Percentiles rank a stretch among this genome's conserved stretches.
Conservation (phyloP, 2,888 invertebrate genomes). For the Eristalinus aeneus region DNA sequence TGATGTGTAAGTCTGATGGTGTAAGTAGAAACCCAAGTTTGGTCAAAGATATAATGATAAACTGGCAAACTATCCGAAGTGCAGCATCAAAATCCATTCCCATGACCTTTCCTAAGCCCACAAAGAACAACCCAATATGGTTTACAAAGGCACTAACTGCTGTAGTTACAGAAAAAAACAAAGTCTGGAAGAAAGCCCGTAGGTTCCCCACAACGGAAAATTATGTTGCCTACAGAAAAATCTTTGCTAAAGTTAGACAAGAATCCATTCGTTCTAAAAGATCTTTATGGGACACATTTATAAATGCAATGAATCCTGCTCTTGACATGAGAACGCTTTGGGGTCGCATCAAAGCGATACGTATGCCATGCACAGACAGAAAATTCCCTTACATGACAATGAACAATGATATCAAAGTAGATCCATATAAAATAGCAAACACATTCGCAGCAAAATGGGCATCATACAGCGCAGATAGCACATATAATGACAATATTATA, state of each 20-base stretch:
- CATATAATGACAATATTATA: not conserved
- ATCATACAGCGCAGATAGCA: slow-evolving; percentile 10
- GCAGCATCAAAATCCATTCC: slow-evolving; percentile 18
- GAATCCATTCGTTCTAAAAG: too few species aligned
- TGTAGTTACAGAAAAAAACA: too few species aligned
- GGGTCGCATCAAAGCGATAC: not conserved
- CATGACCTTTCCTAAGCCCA: not conserved
- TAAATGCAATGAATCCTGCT: not conserved
- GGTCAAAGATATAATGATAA: too few species aligned
- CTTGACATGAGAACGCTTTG: not conserved
- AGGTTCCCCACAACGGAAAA: too few species aligned
- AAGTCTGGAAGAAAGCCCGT: too few species aligned
- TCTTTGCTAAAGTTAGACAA: too few species aligned
- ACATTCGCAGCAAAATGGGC: slow-evolving; percentile 19
- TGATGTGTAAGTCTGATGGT: too few species aligned
- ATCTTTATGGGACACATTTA: slow-evolving; percentile 9
- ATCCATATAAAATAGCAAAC: not conserved
- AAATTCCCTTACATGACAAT: not conserved
- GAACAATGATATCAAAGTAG: not conserved
- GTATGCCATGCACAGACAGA: too few species aligned
- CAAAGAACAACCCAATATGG: slow-evolving; percentile 16
- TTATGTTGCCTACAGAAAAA: too few species aligned
- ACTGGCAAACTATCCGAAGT: not conserved
- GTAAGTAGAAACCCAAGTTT: too few species aligned
- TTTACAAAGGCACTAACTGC: too few species aligned